phyloP scores from a whole-genome alignment of 2,113 vertebrate species.

The Tachysurus fulvidraco region DNA sequence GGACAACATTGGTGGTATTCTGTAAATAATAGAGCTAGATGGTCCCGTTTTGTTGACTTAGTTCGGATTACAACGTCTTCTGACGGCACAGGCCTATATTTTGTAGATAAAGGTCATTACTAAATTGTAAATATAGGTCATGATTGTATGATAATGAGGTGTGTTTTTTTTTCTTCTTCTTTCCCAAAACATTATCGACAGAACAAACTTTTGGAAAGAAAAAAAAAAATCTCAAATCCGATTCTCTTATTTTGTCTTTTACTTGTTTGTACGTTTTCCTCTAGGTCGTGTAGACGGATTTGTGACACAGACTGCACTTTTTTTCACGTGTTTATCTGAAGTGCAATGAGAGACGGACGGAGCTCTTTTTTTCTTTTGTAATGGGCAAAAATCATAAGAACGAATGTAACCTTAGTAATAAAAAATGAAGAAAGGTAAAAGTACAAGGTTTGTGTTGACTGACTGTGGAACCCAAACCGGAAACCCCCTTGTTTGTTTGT shows the following conservation, averaged over 20 bases:
- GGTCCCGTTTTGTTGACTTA: slow-evolving; percentile 18
- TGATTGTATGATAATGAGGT: not conserved
- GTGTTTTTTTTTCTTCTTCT: not conserved
- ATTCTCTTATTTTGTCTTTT: not conserved
- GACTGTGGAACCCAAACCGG: slow-evolving; percentile 8
- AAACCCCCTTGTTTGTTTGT: not conserved
- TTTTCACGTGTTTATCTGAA: not conserved
- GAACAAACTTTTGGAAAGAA: not conserved
- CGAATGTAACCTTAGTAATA: not conserved
- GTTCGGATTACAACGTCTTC: slow-evolving; percentile 13
- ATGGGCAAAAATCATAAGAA: not conserved
- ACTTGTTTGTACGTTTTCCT: not conserved
- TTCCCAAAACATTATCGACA: not conserved
- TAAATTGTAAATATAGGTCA: slow-evolving; percentile 17
- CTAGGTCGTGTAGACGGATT: not conserved
- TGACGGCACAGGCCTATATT: slow-evolving; percentile 34
- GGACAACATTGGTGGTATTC: slow-evolving; percentile 27
- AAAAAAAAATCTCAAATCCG: not conserved
- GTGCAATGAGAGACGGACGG: too few relatives aligned
- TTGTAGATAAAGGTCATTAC: slow-evolving; percentile 44
- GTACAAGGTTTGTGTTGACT: not conserved
- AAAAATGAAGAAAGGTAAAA: not conserved
- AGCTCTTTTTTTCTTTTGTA: not conserved
- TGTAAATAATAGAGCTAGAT: slow-evolving; percentile 45
- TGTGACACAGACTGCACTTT: not conserved